These are phyloP conservation scores for Cancer borealis DNA, from an alignment of 2,888 invertebrate species.

Conservation along the genomic window DNA sequence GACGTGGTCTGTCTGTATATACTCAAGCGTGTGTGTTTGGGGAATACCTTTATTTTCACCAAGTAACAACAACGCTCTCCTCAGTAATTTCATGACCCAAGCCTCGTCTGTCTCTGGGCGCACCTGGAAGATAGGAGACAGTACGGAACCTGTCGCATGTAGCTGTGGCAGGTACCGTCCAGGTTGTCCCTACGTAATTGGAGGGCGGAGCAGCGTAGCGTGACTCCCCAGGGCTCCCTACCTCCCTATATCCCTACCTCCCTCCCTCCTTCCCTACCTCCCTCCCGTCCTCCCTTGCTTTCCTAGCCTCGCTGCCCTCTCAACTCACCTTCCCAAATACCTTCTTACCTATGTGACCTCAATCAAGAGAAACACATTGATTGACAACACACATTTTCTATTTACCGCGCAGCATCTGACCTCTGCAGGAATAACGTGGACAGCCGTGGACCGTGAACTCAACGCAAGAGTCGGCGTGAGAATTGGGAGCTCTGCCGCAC, in stretches of 20 bases:
- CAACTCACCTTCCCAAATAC: background rate
- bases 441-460: background rate
- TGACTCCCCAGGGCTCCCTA: conserved; percentile 32
- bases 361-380: background rate
- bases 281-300: background rate
- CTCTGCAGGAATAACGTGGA: background rate
- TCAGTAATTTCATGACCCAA: background rate
- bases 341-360: background rate
- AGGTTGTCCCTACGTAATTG: conserved; percentile 45
- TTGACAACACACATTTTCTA: background rate
- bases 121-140: background rate
- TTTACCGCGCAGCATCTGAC: background rate
- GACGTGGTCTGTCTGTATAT: background rate
- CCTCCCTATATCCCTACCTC: background rate
- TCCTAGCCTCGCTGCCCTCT: background rate
- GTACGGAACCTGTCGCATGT: conserved; percentile 58
- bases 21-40: background rate
- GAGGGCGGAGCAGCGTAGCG: conserved; percentile 53
- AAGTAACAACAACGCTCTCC: background rate
- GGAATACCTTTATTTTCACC: background rate
- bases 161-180: conserved; percentile 49
- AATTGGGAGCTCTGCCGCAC: conserved; percentile 15
- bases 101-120: background rate
- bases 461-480: conserved; percentile 36
- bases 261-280: background rate